Conservation (phyloP, 2,113 vertebrate genomes). For the Acrocephalus arundinaceus region DNA sequence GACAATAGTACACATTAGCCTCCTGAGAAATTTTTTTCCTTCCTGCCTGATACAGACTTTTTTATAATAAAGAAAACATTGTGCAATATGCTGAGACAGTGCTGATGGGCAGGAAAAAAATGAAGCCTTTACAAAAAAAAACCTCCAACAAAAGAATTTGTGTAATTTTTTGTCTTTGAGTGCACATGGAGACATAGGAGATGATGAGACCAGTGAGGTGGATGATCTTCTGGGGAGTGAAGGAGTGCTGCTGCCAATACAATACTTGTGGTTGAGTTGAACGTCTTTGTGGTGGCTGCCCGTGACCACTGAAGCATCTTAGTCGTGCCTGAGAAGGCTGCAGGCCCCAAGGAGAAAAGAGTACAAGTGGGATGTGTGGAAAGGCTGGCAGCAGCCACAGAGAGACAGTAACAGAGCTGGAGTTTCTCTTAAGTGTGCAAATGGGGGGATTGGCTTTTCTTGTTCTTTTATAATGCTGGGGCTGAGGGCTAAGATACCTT, state of each 20-base stretch:
- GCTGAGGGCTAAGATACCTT: background rate
- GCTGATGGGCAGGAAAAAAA: slow-evolving; percentile 51
- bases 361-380: background rate
- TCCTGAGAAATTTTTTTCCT: slow-evolving; percentile 43
- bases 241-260: background rate
- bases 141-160: background rate
- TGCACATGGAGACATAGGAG: background rate
- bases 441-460: background rate
- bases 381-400: background rate
- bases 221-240: background rate
- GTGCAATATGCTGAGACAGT: slow-evolving; percentile 77
- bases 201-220: background rate
- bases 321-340: background rate
- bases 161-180: slow-evolving; percentile 38
- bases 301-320: background rate
- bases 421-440: background rate
- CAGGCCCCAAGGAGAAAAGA: background rate
- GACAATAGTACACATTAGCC: slow-evolving; percentile 75
- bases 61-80: slow-evolving; percentile 75
- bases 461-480: background rate
- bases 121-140: slow-evolving; percentile 30
- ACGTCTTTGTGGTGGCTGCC: background rate
- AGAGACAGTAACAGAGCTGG: background rate
- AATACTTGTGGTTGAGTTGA: background rate
- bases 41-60: slow-evolving; percentile 67